Percentiles rank a stretch among this genome's conserved stretches.
These are phyloP conservation scores for Brachyalestes nurse DNA, from an alignment of 2,797 vertebrate species.

Conservation along the genomic window DNA sequence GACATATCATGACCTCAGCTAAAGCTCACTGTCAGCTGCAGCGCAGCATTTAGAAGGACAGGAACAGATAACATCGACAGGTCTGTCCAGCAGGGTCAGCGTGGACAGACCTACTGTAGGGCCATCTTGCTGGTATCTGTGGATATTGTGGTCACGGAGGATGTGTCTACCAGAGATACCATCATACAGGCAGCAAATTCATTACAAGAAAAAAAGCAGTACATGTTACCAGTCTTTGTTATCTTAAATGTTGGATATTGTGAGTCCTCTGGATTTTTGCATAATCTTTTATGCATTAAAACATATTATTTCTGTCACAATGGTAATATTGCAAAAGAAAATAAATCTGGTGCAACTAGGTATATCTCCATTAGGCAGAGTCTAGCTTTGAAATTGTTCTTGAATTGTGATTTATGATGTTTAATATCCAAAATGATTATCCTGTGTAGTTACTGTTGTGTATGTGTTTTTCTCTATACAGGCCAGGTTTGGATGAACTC, in stretches of 20 bases:
- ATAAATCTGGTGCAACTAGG: too few relatives aligned
- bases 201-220: not conserved
- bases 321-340: too few relatives aligned
- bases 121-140: not conserved
- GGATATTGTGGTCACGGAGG: conserved; percentile 12
- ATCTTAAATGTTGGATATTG: not conserved
- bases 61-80: conserved; percentile 31
- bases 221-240: not conserved
- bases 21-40: conserved; percentile 8
- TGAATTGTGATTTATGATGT: too few relatives aligned
- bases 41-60: conserved; percentile 3
- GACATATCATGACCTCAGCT: conserved; percentile 9
- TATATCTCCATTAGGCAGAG: too few relatives aligned
- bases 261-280: not conserved
- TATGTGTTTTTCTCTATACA: too few relatives aligned
- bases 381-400: too few relatives aligned
- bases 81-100: conserved; percentile 14
- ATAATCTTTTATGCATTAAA: too few relatives aligned
- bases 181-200: conserved; percentile 6
- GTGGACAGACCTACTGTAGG: conserved; percentile 6
- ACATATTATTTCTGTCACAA: too few relatives aligned
- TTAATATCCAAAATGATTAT: too few relatives aligned
- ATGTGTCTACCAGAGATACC: conserved; percentile 11
- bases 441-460: too few relatives aligned
- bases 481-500: too few relatives aligned